Evolutionary conservation across 2,797 vertebrate species (phyloP).

Genomic region (Acomys russatus): DNA sequence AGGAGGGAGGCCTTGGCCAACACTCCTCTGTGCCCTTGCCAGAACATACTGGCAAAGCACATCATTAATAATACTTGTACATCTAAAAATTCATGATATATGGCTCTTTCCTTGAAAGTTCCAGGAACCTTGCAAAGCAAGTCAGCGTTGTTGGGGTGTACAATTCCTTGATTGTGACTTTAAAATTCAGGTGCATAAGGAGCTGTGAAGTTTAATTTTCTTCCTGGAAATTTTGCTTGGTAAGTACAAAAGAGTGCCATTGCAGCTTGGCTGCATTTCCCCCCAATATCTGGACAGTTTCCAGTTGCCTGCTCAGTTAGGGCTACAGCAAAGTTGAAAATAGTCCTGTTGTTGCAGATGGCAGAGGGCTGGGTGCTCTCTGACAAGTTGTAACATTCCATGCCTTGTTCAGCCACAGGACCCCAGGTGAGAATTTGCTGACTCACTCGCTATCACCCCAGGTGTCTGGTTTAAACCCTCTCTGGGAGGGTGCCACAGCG

Average conservation of each 20-base stretch:
- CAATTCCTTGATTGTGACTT: constrained; percentile 56
- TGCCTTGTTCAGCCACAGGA: constrained; percentile 61
- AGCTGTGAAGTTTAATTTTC: constrained; percentile 58
- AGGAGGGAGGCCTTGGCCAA: background rate
- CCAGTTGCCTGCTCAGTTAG: constrained; percentile 63
- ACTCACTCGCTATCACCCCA: constrained; percentile 36
- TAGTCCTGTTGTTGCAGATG: constrained; percentile 31
- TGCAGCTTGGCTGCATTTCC: constrained; percentile 59
- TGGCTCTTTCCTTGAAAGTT: constrained; percentile 41
- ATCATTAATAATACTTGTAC: constrained; percentile 15
- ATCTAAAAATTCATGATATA: constrained; percentile 16
- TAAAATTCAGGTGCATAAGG: constrained; percentile 10
- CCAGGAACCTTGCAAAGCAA: constrained; percentile 42
- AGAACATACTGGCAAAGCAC: constrained; percentile 25
- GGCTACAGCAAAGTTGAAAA: constrained; percentile 63
- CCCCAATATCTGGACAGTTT: constrained; percentile 67
- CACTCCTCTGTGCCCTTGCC: background rate
- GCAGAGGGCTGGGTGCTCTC: constrained; percentile 40
- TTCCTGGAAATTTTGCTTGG: constrained; percentile 58
- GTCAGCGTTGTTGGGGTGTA: background rate
- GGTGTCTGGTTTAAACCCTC: constrained; percentile 48
- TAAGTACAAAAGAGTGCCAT: constrained; percentile 66
- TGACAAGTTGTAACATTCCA: constrained; percentile 76
- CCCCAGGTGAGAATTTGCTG: constrained; percentile 63
- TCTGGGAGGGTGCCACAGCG: background rate